Base-by-base conservation (phyloP, 2,113 vertebrate genomes). In the Pandion haliaetus region DNA sequence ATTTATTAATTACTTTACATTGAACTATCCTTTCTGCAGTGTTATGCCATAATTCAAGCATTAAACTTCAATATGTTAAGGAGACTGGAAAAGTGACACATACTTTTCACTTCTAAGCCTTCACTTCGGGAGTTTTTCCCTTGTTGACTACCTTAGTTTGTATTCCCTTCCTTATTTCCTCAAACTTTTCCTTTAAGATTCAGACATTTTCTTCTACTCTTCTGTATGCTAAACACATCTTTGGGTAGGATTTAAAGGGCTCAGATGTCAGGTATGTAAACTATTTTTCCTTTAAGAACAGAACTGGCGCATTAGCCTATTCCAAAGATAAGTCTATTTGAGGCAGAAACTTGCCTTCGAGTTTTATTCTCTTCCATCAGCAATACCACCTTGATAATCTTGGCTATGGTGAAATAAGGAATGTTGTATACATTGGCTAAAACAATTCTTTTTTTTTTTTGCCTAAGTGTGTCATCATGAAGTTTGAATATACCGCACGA, bases 191-290 rank as follows among this genome's bases (percentile, higher is more conserved):
- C 92, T 69, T 79, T 55, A 61, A 82, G 81, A 91, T 72, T 91
- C 72, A 84, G 86, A 69, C 18, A 4, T 85, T 89, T 93, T 84
- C 78, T 69, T 80, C 18, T 17, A 66, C 66, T 76, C 54, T 82
- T 95, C 57, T 70, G 62, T 58, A 91, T 87, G 84, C 40, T 87
- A 91, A 93, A 82, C 70, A 66, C 58, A 94, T 62, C 42, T 69
- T 5, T 2, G 18, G 29, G 69, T 58, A 94, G 32, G 72, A 93
- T 91, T 92, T 89, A 86, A 90, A 92, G 57, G 72, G 58, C 82
- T 95, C 29, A 44, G 42, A 86, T 81, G 67, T 87, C 91, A 95
- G 73, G 79, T 93, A 94, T 31, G 67, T 78, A 91, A 91, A 92
- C 74, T 90, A 71, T 44, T 90, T 91, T 84, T 88, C 63, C 17